Evolutionary conservation across 1,140 invertebrate species (phyloP), one percentile per base, ranked within the genome.

Genomic region (Leptonema lineaticorne): DNA sequence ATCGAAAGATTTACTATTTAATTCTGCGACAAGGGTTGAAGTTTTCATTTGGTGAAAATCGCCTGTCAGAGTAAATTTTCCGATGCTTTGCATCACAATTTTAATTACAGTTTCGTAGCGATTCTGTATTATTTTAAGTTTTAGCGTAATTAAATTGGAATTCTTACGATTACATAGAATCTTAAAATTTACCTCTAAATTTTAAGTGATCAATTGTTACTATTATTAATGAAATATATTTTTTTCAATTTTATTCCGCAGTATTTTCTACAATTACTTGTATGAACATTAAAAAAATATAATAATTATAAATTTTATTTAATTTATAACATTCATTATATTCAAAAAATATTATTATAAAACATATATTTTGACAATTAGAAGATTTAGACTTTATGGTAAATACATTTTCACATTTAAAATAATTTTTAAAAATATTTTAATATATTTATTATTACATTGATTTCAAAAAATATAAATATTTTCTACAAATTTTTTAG

Each of bases 41-140:
- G 27, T 53, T 41, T 9, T 9, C 9, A 9, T 41, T 41, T 14
- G 37, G 37, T 22, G 22, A 48, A 48, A 48, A 7, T 48, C 50
- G 20, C 6, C 50, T 11, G 20, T 62, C 30, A 4, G 56, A 28
- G 45, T 62, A 62, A 62, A 62, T 62, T 62, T 24, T 37, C 33
- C 59, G 30, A 62, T 62, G 30, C 59, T 45, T 45, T 62, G 59
- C 59, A 62, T 62, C 45, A 62, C 59, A 62, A 62, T 62, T 62
- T 62, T 62, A 62, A 62, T 62, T 62, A 62, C 59, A 62, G 59
- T 45, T 62, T 62, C 37, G n/a, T 16, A 14, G 50, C 5, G 57
- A 3, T 16, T 2, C 57, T 4, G 37, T 37, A 62, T 62, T 62
- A 62, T 62, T 59, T 62, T 62, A 4, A 9, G 56, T 37, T n/a